Conservation (phyloP, 2,113 vertebrate genomes). For the Nycticryphes semicollaris region DNA sequence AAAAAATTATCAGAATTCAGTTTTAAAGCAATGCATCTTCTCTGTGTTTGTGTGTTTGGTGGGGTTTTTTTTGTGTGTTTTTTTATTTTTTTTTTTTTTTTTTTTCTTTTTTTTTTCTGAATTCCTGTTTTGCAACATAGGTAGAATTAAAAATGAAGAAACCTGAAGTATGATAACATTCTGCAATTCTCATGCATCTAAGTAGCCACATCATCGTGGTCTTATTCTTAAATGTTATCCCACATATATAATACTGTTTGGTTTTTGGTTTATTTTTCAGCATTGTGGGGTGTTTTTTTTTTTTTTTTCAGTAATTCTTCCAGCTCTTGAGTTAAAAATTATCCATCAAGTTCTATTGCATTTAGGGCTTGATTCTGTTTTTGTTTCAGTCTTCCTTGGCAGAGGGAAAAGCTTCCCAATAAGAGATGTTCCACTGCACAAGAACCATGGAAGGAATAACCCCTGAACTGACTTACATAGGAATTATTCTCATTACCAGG, state of each 20-base stretch:
- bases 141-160: background rate
- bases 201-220: background rate
- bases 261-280: no score
- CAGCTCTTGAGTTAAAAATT: background rate
- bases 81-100: rapidly evolving
- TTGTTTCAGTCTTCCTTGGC: background rate
- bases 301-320: background rate
- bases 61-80: no score
- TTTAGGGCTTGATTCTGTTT: background rate
- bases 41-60: background rate
- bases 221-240: background rate
- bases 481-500: background rate
- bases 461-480: background rate
- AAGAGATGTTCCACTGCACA: background rate
- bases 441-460: background rate
- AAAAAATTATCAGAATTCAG: background rate
- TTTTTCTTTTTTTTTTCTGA: background rate
- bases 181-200: background rate
- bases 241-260: background rate
- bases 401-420: background rate
- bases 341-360: background rate
- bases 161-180: background rate
- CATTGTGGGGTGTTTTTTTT: no score
- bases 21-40: background rate
- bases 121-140: background rate